A percentile compares a stretch with the other conserved stretches of the same genome.
Evolutionary conservation across 2,797 vertebrate genomes (phyloP).

Genomic region (Epinephelus malabaricus): DNA sequence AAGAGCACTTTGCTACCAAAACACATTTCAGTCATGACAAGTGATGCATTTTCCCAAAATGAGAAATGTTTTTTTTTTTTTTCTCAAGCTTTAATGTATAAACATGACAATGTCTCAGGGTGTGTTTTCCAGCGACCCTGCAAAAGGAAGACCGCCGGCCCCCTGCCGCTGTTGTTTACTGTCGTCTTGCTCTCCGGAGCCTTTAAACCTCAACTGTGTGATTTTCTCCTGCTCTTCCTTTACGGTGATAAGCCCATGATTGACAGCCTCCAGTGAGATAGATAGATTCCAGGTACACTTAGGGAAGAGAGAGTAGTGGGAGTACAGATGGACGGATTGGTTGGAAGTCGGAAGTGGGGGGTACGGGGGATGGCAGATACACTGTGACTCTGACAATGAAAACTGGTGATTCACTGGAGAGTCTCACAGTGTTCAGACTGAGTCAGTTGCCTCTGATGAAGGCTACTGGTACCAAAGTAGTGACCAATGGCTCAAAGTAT

Average conservation of each 20-base stretch:
- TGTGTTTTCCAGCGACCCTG: slow-evolving; percentile 27
- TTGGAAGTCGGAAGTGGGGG: background rate
- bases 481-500: slow-evolving; percentile 13
- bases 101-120: slow-evolving; percentile 20
- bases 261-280: slow-evolving; percentile 53
- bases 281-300: slow-evolving; percentile 50
- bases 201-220: slow-evolving; percentile 56
- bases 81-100: background rate
- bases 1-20: background rate
- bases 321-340: slow-evolving; percentile 30
- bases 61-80: background rate
- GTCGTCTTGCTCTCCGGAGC: slow-evolving; percentile 37
- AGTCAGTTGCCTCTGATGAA: slow-evolving; percentile 25
- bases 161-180: slow-evolving; percentile 59
- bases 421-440: slow-evolving; percentile 28
- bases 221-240: slow-evolving; percentile 60
- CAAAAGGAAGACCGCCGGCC: slow-evolving; percentile 14
- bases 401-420: slow-evolving; percentile 45
- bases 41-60: slow-evolving; percentile 17
- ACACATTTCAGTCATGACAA: slow-evolving; percentile 1
- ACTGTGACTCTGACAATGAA: slow-evolving; percentile 39
- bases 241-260: slow-evolving; percentile 51
- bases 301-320: slow-evolving; percentile 21
- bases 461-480: slow-evolving; percentile 8
- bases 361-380: slow-evolving; percentile 5